Conservation (phyloP, 1,140 invertebrate genomes). For the Zelostemma sp. region DNA sequence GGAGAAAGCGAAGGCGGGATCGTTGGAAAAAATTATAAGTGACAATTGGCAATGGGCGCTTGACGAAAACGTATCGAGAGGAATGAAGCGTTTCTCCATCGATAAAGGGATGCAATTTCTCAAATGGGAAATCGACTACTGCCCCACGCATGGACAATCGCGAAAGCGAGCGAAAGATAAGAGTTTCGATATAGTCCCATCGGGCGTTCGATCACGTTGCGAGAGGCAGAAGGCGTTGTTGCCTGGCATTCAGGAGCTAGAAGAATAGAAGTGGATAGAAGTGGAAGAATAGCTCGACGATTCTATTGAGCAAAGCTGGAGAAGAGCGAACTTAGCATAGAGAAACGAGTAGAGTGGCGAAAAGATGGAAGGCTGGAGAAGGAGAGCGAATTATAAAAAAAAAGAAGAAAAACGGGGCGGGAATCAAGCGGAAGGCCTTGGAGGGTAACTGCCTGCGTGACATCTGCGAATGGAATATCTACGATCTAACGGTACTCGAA, state of each 20-base stretch:
- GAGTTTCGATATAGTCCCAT: constrained; percentile 56
- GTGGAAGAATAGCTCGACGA: constrained; percentile 57
- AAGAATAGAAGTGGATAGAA: constrained; percentile 45
- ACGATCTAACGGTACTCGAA: constrained; percentile 58
- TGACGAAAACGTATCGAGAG: background rate
- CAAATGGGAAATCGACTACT: constrained; percentile 14
- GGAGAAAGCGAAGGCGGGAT: constrained; percentile 15
- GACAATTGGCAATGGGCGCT: no score
- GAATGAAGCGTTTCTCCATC: background rate
- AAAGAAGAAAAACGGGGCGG: constrained; percentile 36
- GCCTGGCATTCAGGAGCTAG: constrained; percentile 54
- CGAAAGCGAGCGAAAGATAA: constrained; percentile 33
- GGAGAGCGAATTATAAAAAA: constrained; percentile 31
- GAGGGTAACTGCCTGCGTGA: constrained; percentile 45
- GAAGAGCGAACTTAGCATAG: constrained; percentile 51
- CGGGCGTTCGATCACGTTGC: constrained; percentile 59
- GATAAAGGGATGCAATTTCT: constrained; percentile 19
- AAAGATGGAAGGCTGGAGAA: constrained; percentile 24
- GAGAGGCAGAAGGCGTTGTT: constrained; percentile 53
- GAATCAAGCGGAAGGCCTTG: constrained; percentile 36
- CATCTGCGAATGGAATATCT: constrained; percentile 65
- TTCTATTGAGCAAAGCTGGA: constrained; percentile 60
- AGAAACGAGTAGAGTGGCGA: constrained; percentile 30
- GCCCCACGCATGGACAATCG: constrained; percentile 31
- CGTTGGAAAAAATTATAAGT: no score